Percentiles rank a stretch among this genome's conserved stretches.
Conservation (phyloP, 2,797 vertebrate genomes). For the Semotilus atromaculatus region DNA sequence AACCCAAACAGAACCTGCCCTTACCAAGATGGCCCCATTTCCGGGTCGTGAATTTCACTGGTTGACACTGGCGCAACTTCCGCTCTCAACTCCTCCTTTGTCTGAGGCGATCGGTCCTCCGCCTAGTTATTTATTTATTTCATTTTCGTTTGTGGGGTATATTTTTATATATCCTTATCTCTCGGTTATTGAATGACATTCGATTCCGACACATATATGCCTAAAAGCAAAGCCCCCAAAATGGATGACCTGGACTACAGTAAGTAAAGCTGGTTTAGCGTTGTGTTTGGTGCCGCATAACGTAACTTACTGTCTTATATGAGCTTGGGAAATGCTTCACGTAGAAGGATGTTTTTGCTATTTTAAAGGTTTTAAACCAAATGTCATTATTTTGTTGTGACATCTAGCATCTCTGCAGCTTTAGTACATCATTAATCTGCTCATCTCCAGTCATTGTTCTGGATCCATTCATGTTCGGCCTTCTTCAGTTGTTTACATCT, state of each 20-base stretch:
- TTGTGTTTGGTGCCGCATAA: slow-evolving; percentile 37
- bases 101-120: slow-evolving; percentile 74
- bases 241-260: slow-evolving; percentile 89
- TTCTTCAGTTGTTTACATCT: slow-evolving; percentile 22
- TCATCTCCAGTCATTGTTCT: neutral
- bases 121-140: slow-evolving; percentile 71
- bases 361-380: neutral
- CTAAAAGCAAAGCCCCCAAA: slow-evolving; percentile 88
- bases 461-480: slow-evolving; percentile 10
- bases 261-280: slow-evolving; percentile 68
- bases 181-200: slow-evolving; percentile 84
- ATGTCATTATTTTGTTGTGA: neutral
- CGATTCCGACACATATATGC: slow-evolving; percentile 86
- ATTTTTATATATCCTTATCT: slow-evolving; percentile 80
- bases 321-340: neutral
- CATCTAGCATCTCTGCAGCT: neutral
- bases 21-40: slow-evolving; percentile 59
- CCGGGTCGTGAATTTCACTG: neutral
- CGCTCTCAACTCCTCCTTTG: slow-evolving; percentile 79
- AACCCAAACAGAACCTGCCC: neutral
- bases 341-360: neutral
- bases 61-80: slow-evolving; percentile 66
- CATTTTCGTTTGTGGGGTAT: slow-evolving; percentile 74
- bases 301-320: neutral
- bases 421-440: neutral